These are phyloP conservation scores for Drosophila mayaguana DNA, from an alignment of 2,888 invertebrate species.

Conservation along the genomic window DNA sequence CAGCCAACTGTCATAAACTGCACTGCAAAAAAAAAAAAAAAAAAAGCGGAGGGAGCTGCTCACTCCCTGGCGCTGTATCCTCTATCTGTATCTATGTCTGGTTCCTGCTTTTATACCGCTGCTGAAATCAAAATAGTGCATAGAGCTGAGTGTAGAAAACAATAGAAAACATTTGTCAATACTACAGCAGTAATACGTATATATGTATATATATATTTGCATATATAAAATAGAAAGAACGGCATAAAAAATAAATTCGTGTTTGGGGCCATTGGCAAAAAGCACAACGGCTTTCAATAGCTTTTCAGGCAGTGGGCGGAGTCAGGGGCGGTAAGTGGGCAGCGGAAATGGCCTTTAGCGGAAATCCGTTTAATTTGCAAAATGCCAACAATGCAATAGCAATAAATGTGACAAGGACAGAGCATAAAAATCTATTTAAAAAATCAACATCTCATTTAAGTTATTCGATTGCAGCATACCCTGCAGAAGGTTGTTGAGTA, in stretches of 20 bases:
- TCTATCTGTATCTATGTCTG: background rate
- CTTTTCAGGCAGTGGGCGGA: slow-evolving; percentile 30
- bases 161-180: slow-evolving; percentile 70
- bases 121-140: slow-evolving; percentile 45
- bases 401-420: slow-evolving; percentile 73
- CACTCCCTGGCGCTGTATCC: background rate
- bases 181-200: slow-evolving; percentile 32
- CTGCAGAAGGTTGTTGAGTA: background rate
- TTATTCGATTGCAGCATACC: slow-evolving; percentile 16
- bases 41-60: background rate
- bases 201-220: background rate
- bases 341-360: slow-evolving; percentile 76
- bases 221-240: slow-evolving; percentile 13
- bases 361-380: slow-evolving; percentile 81
- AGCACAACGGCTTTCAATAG: slow-evolving; percentile 66
- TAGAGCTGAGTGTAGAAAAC: slow-evolving; percentile 39
- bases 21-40: slow-evolving; percentile 24
- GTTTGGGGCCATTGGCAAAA: slow-evolving; percentile 44
- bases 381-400: slow-evolving; percentile 75
- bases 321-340: slow-evolving; percentile 30
- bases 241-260: slow-evolving; percentile 31
- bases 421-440: slow-evolving; percentile 26
- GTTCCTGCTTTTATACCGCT: slow-evolving; percentile 7
- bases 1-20: slow-evolving; percentile 63
- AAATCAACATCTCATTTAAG: slow-evolving; percentile 10